phyloP scores from a whole-genome alignment of 1,140 invertebrate genomes.

The Drusus annulatus region DNA sequence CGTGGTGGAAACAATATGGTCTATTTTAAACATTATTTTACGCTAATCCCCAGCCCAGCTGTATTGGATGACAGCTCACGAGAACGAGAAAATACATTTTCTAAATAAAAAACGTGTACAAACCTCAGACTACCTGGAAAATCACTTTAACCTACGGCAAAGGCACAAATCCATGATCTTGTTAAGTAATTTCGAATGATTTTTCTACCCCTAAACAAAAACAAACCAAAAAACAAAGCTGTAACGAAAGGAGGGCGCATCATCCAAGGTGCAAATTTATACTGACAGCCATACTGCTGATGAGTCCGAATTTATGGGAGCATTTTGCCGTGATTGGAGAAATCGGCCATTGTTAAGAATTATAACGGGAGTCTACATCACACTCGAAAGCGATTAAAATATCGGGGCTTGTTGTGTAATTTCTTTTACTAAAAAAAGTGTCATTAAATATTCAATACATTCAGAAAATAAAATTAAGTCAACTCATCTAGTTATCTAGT shows the following conservation, averaged over 20 bases:
- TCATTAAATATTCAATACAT: no score
- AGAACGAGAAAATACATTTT: constrained; percentile 34
- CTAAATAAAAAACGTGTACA: constrained; percentile 40
- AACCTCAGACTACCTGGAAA: constrained; percentile 31
- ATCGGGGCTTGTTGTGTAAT: no score
- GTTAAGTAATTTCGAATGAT: constrained; percentile 26
- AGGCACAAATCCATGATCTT: constrained; percentile 46
- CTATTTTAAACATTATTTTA: constrained; percentile 40
- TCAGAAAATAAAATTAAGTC: no score
- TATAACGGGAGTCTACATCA: constrained; percentile 62
- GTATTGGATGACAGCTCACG: constrained; percentile 47
- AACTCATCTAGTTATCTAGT: no score
- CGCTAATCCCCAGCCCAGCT: constrained; percentile 39
- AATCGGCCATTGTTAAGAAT: constrained; percentile 56
- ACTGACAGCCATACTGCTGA: constrained; percentile 89
- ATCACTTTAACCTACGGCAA: constrained; percentile 40
- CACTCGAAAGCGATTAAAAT: constrained; percentile 1
- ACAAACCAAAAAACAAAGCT: constrained; percentile 46
- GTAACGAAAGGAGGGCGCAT: constrained; percentile 81
- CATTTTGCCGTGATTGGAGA: constrained; percentile 76
- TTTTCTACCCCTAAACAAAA: constrained; percentile 47
- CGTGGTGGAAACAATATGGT: neutral
- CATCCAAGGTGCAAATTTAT: constrained; percentile 87
- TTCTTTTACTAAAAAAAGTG: no score
- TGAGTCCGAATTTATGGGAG: constrained; percentile 83